phyloP scores from a whole-genome alignment of 2,113 vertebrate genomes.

The Gambusia holbrooki region DNA sequence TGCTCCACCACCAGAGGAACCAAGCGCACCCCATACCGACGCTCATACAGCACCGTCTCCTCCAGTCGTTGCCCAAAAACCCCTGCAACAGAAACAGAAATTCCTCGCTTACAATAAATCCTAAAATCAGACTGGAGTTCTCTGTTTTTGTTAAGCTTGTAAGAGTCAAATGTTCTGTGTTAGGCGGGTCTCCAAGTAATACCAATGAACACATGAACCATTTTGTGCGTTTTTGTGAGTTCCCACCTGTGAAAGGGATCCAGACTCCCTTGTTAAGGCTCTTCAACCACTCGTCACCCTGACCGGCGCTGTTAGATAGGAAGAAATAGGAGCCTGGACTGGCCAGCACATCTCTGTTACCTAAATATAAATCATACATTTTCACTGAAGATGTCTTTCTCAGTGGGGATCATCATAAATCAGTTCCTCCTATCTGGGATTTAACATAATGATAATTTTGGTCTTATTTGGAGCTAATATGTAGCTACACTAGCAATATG shows the following conservation, averaged over 20 bases:
- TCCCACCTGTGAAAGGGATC: constrained; percentile 82
- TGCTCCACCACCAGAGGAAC: constrained; percentile 84
- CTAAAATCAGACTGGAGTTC: background rate
- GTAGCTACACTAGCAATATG: too few species aligned
- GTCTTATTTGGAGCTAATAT: too few species aligned
- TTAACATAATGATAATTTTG: background rate
- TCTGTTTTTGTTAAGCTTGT: background rate
- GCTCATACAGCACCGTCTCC: constrained; percentile 82
- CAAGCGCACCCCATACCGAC: constrained; percentile 75
- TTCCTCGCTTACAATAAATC: background rate
- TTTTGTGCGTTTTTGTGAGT: background rate
- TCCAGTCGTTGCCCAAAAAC: constrained; percentile 83
- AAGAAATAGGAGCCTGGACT: constrained; percentile 83
- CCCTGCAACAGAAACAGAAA: constrained; percentile 38
- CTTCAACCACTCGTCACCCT: constrained; percentile 83
- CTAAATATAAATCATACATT: constrained; percentile 6
- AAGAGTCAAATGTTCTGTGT: background rate
- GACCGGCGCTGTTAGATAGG: constrained; percentile 81
- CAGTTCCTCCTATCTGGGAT: background rate
- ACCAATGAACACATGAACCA: background rate
- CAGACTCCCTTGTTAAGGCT: constrained; percentile 82
- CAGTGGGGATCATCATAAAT: too few species aligned
- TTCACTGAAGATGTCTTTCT: background rate
- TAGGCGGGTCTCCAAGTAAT: background rate
- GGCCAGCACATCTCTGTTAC: constrained; percentile 81